A percentile compares a stretch with the other conserved stretches of the same genome.
Evolutionary conservation across 2,113 vertebrate species (phyloP).

Genomic region (Oxyruncus cristatus): DNA sequence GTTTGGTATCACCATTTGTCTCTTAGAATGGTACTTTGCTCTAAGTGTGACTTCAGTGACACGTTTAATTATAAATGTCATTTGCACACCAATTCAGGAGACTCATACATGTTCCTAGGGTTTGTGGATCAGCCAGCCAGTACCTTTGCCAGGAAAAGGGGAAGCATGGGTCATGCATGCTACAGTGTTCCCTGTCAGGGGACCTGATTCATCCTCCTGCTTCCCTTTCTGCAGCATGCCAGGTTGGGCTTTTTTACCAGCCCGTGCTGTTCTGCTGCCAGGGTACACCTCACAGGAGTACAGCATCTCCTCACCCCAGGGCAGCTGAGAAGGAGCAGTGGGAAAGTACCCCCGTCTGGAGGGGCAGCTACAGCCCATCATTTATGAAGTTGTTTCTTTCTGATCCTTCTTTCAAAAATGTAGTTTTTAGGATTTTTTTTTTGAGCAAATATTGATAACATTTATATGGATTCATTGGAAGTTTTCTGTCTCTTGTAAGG

Average conservation of each 20-base stretch:
- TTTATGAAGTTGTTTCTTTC: not conserved
- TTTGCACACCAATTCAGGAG: not conserved
- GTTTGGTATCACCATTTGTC: not conserved
- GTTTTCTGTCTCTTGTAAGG: not conserved
- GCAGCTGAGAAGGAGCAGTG: not conserved
- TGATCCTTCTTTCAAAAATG: not conserved
- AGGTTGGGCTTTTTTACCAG: not conserved
- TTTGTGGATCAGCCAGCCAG: not conserved
- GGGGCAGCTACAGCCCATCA: not conserved
- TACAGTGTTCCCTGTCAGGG: not conserved
- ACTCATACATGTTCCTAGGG: accelerated
- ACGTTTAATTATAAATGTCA: not conserved
- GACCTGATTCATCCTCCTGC: not conserved
- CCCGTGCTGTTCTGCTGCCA: not conserved
- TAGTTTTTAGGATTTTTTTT: not conserved
- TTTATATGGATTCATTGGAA: not conserved
- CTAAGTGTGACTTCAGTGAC: not conserved
- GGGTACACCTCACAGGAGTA: not conserved
- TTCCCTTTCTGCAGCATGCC: not conserved
- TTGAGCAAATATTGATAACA: not conserved
- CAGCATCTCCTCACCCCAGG: not conserved
- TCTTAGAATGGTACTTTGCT: not conserved
- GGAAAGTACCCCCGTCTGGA: not conserved
- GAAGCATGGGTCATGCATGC: not conserved
- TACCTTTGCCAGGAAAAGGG: not conserved